These are phyloP conservation scores for Phyllotis vaccarum DNA, from an alignment of 2,797 vertebrate species.

Conservation along the genomic window DNA sequence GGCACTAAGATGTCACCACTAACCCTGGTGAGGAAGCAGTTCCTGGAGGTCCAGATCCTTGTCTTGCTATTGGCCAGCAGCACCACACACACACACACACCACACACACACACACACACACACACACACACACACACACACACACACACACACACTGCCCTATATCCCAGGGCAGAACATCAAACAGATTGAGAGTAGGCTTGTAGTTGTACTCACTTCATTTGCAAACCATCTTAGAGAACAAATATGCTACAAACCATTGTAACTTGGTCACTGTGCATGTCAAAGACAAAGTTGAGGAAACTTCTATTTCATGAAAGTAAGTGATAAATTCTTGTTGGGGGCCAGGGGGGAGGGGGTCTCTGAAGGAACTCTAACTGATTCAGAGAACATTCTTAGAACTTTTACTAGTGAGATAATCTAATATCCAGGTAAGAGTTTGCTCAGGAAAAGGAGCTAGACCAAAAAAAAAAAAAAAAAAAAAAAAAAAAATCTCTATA, in stretches of 20 bases:
- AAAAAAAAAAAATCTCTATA: slow-evolving; percentile 27
- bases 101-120: neutral
- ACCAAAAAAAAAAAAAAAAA: too few species aligned
- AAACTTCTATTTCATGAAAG: neutral
- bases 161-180: neutral
- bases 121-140: too few species aligned
- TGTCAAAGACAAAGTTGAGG: neutral
- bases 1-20: neutral
- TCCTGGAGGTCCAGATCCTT: too few species aligned
- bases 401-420: slow-evolving; percentile 5
- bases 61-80: neutral
- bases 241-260: neutral
- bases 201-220: neutral
- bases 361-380: neutral
- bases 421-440: neutral
- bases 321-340: neutral
- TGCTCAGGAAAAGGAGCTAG: neutral
- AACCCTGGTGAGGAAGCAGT: neutral
- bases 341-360: too few species aligned
- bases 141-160: neutral
- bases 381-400: neutral
- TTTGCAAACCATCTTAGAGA: neutral
- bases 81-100: neutral
- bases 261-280: neutral
- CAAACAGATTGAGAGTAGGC: neutral